phyloP scores from a whole-genome alignment of 2,888 invertebrate genomes.

The Ischnus inquisitorius region DNA sequence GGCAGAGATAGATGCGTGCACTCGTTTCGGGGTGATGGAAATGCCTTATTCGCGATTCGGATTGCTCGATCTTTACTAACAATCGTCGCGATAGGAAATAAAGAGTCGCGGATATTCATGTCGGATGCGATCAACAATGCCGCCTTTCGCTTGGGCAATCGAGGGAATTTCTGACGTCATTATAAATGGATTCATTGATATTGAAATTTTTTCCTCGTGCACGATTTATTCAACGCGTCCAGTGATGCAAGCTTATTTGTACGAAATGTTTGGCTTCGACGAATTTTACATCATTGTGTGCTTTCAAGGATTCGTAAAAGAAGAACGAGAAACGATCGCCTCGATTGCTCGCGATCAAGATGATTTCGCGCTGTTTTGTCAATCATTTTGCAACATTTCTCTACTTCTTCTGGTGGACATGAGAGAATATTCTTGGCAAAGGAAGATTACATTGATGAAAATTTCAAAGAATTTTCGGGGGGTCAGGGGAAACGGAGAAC shows the following conservation, averaged over 20 bases:
- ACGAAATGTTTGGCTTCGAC: neutral
- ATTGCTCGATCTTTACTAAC: conserved; percentile 5
- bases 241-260: neutral
- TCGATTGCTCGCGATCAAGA: neutral
- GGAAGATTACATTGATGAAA: too few species aligned
- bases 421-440: too few species aligned
- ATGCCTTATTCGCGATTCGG: neutral
- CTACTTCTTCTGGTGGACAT: too few species aligned
- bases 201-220: neutral
- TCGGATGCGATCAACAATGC: conserved; percentile 1
- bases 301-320: neutral
- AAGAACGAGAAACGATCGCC: neutral
- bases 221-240: neutral
- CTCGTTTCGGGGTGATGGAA: neutral
- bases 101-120: neutral
- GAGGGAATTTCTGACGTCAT: neutral
- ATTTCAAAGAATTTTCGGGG: too few species aligned
- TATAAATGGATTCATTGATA: conserved; percentile 25
- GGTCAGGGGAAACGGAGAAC: too few species aligned
- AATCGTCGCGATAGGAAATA: neutral
- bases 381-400: too few species aligned
- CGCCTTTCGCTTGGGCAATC: conserved; percentile 1
- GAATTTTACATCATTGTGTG: neutral
- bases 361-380: too few species aligned
- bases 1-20: neutral